Percentiles rank a stretch among this genome's conserved stretches.
These are phyloP conservation scores for Ceraclea dissimilis DNA, from an alignment of 2,888 invertebrate species.

Conservation along the genomic window DNA sequence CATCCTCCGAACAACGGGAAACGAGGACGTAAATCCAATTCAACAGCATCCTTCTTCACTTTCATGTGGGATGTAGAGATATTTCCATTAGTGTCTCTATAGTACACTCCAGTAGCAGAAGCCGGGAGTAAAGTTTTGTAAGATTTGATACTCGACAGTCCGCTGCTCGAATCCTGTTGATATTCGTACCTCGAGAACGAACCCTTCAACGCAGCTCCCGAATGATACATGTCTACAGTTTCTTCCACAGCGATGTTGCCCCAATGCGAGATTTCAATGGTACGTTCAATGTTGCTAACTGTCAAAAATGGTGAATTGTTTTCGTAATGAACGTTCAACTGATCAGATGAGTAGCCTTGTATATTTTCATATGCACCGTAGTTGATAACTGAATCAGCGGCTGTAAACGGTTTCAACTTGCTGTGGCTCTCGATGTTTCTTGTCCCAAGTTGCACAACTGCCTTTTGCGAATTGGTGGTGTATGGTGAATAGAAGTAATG, in stretches of 20 bases:
- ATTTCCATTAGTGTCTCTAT: constrained; percentile 95
- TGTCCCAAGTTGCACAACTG: constrained; percentile 68
- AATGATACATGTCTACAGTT: constrained; percentile 82
- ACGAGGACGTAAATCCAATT: constrained; percentile 90
- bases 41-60: constrained; percentile 83
- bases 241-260: constrained; percentile 98
- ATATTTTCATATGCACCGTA: constrained; percentile 86
- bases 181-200: constrained; percentile 97
- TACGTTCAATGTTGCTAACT: constrained; percentile 77
- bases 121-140: constrained; percentile 83
- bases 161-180: constrained; percentile 84
- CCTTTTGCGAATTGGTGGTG: constrained; percentile 69
- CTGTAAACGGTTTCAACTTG: constrained; percentile 71
- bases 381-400: constrained; percentile 70
- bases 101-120: constrained; percentile 92
- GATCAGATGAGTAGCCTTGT: constrained; percentile 50
- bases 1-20: constrained; percentile 99
- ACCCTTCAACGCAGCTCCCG: constrained; percentile 88
- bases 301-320: constrained; percentile 95
- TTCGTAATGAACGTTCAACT: constrained; percentile 82
- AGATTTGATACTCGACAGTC: constrained; percentile 81
- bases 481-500: constrained; percentile 83
- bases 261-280: constrained; percentile 98
- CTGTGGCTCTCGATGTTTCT: constrained; percentile 76
- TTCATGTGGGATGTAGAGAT: constrained; percentile 95